Percentiles rank a stretch among this genome's conserved stretches.
Evolutionary conservation across 2,113 vertebrate species (phyloP).

Genomic region (Psettodes erumei): DNA sequence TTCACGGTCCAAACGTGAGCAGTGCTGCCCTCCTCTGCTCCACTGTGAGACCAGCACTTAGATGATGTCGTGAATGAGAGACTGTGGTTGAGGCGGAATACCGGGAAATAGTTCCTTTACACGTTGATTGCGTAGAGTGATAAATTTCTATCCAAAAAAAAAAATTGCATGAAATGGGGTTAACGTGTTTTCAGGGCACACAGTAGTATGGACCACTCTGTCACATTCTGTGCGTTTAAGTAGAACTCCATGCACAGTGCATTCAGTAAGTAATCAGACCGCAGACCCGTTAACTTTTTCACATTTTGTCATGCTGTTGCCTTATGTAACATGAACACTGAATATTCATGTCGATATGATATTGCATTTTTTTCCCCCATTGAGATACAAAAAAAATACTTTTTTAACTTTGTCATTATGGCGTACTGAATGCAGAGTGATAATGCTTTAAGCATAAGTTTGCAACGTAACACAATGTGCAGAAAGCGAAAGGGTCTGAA

Average conservation of each 20-base stretch:
- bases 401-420: too few relatives aligned
- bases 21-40: slow-evolving; percentile 49
- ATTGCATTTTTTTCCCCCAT: too few relatives aligned
- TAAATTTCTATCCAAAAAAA: neutral
- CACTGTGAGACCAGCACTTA: slow-evolving; percentile 34
- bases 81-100: neutral
- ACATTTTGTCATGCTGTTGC: neutral
- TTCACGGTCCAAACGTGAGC: slow-evolving; percentile 16
- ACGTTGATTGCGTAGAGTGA: neutral
- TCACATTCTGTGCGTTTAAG: slow-evolving; percentile 27
- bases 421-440: too few relatives aligned
- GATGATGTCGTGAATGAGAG: neutral
- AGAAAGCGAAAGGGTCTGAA: too few relatives aligned
- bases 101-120: slow-evolving; percentile 1
- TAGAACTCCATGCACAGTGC: neutral
- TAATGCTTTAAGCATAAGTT: too few relatives aligned
- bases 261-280: slow-evolving; percentile 1
- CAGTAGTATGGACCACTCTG: neutral
- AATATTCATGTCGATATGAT: too few relatives aligned
- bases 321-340: neutral
- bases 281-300: neutral
- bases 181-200: neutral
- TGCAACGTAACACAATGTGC: too few relatives aligned
- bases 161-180: neutral
- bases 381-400: too few relatives aligned